Evolutionary conservation across 2,888 invertebrate genomes (phyloP).

Genomic region (Drosophila seclusa): DNA sequence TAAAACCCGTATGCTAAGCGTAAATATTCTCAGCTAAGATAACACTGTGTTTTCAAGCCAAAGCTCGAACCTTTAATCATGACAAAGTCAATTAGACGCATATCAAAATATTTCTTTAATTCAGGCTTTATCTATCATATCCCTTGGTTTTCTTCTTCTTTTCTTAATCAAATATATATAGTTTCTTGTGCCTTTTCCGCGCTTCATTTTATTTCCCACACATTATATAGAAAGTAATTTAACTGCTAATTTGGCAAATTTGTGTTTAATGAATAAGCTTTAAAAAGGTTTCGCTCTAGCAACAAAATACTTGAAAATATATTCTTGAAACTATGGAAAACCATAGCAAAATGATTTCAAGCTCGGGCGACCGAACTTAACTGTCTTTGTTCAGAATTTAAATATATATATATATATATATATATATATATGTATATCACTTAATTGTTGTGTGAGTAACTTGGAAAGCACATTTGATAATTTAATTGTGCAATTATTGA

Average conservation of each 20-base stretch:
- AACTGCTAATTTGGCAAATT: slow-evolving; percentile 22
- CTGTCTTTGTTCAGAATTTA: slow-evolving; percentile 12
- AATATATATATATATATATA: neutral
- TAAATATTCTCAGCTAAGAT: slow-evolving; percentile 60
- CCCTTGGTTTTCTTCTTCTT: slow-evolving; percentile 7
- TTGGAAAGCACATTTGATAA: slow-evolving; percentile 30
- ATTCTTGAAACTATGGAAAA: slow-evolving; percentile 11
- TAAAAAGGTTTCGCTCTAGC: slow-evolving; percentile 82
- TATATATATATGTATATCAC: neutral
- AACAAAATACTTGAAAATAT: slow-evolving; percentile 52
- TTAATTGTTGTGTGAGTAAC: neutral
- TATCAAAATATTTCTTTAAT: slow-evolving; percentile 55
- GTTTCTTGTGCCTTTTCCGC: slow-evolving; percentile 78
- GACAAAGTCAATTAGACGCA: slow-evolving; percentile 72
- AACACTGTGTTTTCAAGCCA: slow-evolving; percentile 36
- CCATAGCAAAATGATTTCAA: slow-evolving; percentile 11
- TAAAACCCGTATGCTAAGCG: slow-evolving; percentile 33
- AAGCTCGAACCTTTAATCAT: slow-evolving; percentile 42
- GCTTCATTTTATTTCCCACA: slow-evolving; percentile 35
- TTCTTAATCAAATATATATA: slow-evolving; percentile 15
- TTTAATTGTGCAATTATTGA: slow-evolving; percentile 44
- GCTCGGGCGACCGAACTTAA: slow-evolving; percentile 31
- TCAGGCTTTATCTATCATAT: slow-evolving; percentile 25
- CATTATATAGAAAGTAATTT: slow-evolving; percentile 19
- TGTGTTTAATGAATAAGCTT: slow-evolving; percentile 66